Conservation (phyloP, 2,888 invertebrate genomes). For the Rhagium mordax region DNA sequence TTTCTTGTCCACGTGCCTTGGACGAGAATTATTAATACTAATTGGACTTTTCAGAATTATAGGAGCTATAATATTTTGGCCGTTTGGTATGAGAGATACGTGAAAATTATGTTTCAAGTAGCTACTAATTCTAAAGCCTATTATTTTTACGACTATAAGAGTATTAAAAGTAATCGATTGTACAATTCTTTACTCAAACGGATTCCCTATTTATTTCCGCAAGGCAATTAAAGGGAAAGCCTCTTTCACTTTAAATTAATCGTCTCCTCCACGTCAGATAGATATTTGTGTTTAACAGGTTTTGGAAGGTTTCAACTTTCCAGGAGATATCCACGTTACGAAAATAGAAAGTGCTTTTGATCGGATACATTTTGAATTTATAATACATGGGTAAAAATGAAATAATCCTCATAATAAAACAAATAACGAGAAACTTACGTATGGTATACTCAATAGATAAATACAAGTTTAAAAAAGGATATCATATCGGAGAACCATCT, state of each 20-base stretch:
- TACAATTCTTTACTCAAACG: conserved; percentile 21
- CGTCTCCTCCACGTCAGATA: conserved; percentile 9
- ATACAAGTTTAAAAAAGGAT: too few relatives aligned
- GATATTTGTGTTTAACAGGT: conserved; percentile 11
- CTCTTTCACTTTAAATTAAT: conserved; percentile 19
- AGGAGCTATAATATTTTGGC: too few relatives aligned
- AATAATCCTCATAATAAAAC: too few relatives aligned
- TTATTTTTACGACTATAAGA: neutral
- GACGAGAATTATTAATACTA: too few relatives aligned
- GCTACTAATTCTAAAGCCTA: neutral
- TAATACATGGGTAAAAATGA: too few relatives aligned
- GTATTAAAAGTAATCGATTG: conserved; percentile 11
- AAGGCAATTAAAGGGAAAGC: conserved; percentile 18
- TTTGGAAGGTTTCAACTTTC: neutral
- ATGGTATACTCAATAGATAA: too few relatives aligned
- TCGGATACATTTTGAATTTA: neutral
- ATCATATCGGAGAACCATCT: too few relatives aligned
- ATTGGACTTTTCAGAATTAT: too few relatives aligned
- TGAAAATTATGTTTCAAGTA: too few relatives aligned
- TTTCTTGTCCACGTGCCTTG: too few relatives aligned
- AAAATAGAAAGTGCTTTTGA: neutral
- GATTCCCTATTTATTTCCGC: conserved; percentile 26
- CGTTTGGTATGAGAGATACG: too few relatives aligned
- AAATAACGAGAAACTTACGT: too few relatives aligned
- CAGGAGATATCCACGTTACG: neutral